These are phyloP conservation scores for Odocoileus hemionus DNA, from an alignment of 2,113 vertebrate genomes.

Conservation along the genomic window DNA sequence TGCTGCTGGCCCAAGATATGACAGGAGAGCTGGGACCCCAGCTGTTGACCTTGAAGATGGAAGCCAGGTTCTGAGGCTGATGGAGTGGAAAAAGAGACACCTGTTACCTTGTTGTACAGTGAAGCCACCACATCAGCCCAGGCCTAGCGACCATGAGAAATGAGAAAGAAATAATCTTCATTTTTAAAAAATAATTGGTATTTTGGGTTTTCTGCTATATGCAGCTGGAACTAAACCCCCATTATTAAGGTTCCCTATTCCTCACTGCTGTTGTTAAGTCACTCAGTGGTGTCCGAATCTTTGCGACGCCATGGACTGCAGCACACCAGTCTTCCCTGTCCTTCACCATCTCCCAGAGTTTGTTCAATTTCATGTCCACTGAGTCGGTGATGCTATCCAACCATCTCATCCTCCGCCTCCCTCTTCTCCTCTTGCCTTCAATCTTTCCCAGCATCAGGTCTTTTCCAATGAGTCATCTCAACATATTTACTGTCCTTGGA, in stretches of 20 bases:
- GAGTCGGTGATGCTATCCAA: background rate
- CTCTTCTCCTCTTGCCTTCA: background rate
- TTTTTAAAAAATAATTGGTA: background rate
- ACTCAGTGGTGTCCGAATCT: background rate
- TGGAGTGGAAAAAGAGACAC: background rate
- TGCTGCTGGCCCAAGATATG: background rate
- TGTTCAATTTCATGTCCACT: background rate
- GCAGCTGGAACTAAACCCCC: background rate
- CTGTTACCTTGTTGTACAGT: background rate
- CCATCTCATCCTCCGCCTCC: background rate
- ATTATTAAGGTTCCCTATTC: background rate
- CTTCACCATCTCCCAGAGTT: background rate
- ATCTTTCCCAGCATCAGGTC: background rate
- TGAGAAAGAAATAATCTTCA: background rate
- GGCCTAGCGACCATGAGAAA: background rate
- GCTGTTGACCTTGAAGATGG: background rate
- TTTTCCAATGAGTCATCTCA: background rate
- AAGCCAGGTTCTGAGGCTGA: background rate
- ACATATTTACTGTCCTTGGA: background rate
- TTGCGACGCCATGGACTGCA: background rate
- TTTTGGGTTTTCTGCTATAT: background rate
- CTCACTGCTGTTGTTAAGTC: rapidly evolving
- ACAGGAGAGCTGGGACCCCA: background rate
- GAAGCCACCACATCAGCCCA: background rate
- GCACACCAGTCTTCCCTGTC: background rate